Percentiles rank a stretch among this genome's conserved stretches.
These are phyloP conservation scores for Nycticebus coucang DNA, from an alignment of 2,113 vertebrate genomes.

Conservation along the genomic window DNA sequence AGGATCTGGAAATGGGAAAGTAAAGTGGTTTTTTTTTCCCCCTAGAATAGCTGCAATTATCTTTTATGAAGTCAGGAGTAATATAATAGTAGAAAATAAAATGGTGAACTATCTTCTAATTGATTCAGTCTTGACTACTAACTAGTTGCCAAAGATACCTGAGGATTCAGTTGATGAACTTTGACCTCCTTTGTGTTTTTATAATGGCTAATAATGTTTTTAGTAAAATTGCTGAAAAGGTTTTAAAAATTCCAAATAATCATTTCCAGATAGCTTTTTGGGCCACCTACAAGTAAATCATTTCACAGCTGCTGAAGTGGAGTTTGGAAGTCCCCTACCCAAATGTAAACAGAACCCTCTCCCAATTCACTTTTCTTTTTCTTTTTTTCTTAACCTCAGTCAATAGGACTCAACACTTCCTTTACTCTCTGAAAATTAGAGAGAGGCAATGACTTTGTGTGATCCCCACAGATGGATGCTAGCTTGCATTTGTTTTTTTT, in stretches of 20 bases:
- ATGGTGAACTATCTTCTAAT: neutral
- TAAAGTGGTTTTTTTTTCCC: neutral
- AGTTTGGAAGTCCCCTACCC: constrained; percentile 73
- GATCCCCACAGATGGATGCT: neutral
- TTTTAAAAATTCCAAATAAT: constrained; percentile 74
- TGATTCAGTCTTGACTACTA: neutral
- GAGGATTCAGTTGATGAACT: neutral
- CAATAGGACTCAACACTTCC: neutral
- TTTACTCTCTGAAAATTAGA: constrained; percentile 22
- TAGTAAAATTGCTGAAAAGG: constrained; percentile 52
- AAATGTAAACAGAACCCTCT: constrained; percentile 70
- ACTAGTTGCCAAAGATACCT: neutral
- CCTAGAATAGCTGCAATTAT: neutral
- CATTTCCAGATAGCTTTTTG: constrained; percentile 68
- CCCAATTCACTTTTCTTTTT: constrained; percentile 16
- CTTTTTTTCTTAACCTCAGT: neutral
- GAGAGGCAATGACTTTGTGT: neutral
- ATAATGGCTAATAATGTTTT: constrained; percentile 35
- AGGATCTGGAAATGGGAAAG: neutral
- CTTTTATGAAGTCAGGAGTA: constrained; percentile 19
- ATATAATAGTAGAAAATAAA: constrained; percentile 30
- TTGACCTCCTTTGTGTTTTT: constrained; percentile 23
- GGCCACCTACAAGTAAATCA: constrained; percentile 68
- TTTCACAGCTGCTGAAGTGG: constrained; percentile 58
- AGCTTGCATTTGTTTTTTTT: neutral